Evolutionary conservation across 2,113 vertebrate species (phyloP), one percentile per base, ranked within the genome.

Genomic region (Marmota monax): DNA sequence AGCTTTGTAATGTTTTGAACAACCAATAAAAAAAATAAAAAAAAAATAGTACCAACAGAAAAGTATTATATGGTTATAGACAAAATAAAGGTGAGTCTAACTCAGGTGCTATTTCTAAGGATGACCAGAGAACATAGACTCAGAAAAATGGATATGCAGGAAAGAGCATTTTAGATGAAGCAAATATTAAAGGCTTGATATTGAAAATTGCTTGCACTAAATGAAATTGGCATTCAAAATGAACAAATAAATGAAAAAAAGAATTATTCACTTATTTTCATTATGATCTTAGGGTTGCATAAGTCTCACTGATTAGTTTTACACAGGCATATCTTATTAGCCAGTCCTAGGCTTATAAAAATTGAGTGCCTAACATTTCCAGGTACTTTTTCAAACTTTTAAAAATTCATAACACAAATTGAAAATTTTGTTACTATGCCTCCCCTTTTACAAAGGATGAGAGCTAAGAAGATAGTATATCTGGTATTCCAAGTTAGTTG

Each of bases 201-300:
- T 56, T 72, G 6, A 25, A 80, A 84, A 83, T n/a, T 76, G 2
- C 29, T 93, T 93, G 42, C 1, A 70, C 51, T 89, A 48, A 88
- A 83, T 63, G 17, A 37, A 74, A 20, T 51, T 95, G 73, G 16
- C 58, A 87, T 90, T 93, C 39, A 78, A 95, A 91, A 79, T 95
- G 23, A 94, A 91, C 23, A 56, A 90, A 93, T 92, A 29, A 89
- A 67, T 80, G 42, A 93, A 78, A n/a, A 16, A 70, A 84, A 69
- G 34, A 88, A 78, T 80, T 84, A 92, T 78, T 85, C 37, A 90
- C 2, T 61, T 72, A 1, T 83, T 18, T n/a, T 5, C n/a, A 7
- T 45, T 73, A 18, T 91, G 61, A 84, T 84, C 7, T 70, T 70
- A 37, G 20, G 17, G n/a, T n/a, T 45, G 2, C 23, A 10, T 32